Conservation (phyloP, 1,140 invertebrate species). For the Drosophila cardini region DNA sequence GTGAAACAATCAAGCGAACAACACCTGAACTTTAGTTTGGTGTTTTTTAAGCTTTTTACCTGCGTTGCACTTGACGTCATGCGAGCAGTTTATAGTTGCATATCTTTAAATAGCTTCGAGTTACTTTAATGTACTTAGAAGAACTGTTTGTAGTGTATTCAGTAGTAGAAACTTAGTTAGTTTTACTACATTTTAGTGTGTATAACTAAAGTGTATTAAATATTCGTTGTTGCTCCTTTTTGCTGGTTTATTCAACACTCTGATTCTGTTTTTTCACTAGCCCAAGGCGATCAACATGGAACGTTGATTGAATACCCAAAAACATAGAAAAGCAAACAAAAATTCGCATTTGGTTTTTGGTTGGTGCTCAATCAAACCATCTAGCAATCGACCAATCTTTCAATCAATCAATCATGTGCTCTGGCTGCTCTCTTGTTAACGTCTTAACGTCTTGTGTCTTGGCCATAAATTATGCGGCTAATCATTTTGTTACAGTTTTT, state of each 20-base stretch:
- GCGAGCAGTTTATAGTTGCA: background rate
- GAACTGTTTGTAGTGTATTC: too few relatives aligned
- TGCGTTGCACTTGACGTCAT: slow-evolving; percentile 52
- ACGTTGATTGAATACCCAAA: slow-evolving; percentile 56
- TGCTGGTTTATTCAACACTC: slow-evolving; percentile 4
- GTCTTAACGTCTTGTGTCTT: slow-evolving; percentile 34
- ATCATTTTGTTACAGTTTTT: slow-evolving; percentile 78
- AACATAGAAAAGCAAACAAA: slow-evolving; percentile 16
- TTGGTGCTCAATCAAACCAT: slow-evolving; percentile 34
- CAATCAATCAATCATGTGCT: slow-evolving; percentile 38
- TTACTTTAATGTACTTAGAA: slow-evolving; percentile 1
- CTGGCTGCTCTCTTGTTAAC: slow-evolving; percentile 50
- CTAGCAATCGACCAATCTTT: slow-evolving; percentile 29
- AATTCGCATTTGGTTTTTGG: slow-evolving; percentile 52
- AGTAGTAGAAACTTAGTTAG: too few relatives aligned
- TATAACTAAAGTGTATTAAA: background rate
- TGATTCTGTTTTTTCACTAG: slow-evolving; percentile 1
- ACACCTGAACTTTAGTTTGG: slow-evolving; percentile 32
- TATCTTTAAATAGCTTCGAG: too few relatives aligned
- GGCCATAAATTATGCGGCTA: slow-evolving; percentile 77
- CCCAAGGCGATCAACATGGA: slow-evolving; percentile 35
- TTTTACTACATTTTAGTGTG: too few relatives aligned
- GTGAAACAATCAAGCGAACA: slow-evolving; percentile 40
- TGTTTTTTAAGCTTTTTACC: slow-evolving; percentile 34
- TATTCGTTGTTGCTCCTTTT: background rate